Conservation (phyloP, 2,797 vertebrate species). For the Brachyalestes nurse region DNA sequence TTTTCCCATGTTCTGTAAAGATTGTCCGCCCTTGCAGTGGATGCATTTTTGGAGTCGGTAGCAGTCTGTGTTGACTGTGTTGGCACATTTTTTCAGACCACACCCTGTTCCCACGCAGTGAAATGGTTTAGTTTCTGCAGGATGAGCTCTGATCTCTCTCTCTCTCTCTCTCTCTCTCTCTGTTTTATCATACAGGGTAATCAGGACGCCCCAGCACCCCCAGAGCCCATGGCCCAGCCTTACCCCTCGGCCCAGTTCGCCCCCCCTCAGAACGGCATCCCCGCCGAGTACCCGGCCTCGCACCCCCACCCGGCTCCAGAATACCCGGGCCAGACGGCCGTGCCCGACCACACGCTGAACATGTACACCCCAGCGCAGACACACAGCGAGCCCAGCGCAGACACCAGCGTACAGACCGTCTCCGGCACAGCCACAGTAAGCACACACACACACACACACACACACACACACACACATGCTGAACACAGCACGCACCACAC, state of each 20-base stretch:
- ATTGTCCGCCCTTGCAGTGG: no score
- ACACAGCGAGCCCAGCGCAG: conserved; percentile 88
- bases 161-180: conserved; percentile 23
- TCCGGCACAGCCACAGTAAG: conserved; percentile 97
- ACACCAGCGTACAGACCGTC: conserved; percentile 88
- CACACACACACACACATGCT: not conserved
- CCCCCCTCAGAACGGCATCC: conserved; percentile 90
- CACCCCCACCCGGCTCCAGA: conserved; percentile 89
- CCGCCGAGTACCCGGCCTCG: conserved; percentile 88
- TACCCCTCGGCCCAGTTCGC: conserved; percentile 92
- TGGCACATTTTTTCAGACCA: no score
- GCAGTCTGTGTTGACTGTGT: no score
- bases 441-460: not conserved
- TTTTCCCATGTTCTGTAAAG: no score
- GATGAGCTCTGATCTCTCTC: not conserved
- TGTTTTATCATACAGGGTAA: conserved; percentile 82
- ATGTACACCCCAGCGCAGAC: conserved; percentile 91
- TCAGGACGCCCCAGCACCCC: conserved; percentile 92
- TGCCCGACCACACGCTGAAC: conserved; percentile 91
- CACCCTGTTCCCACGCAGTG: no score
- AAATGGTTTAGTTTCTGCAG: no score
- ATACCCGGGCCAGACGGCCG: conserved; percentile 87
- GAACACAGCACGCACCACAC: not conserved
- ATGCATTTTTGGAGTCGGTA: no score
- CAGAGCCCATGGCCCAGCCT: conserved; percentile 95